These are phyloP conservation scores for Bhutanitis thaidina DNA, from an alignment of 2,888 invertebrate species.

Conservation along the genomic window DNA sequence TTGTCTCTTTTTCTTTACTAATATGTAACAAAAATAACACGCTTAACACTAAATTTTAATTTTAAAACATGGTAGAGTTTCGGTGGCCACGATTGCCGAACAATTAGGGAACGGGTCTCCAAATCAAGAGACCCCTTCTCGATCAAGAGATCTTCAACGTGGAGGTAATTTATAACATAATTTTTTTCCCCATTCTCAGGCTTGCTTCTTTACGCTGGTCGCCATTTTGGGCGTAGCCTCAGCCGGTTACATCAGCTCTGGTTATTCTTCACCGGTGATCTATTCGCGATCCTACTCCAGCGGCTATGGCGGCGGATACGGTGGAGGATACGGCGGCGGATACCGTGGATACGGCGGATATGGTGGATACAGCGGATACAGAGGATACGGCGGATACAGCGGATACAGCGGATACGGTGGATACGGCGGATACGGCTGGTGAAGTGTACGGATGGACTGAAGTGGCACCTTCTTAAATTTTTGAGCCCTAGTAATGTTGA, in stretches of 20 bases:
- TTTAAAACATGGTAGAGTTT: no score
- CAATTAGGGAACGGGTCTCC: no score
- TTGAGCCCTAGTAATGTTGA: no score
- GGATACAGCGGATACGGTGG: no score
- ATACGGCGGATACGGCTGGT: conserved; percentile 12
- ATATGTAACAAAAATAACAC: no score
- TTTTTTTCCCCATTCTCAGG: conserved; percentile 23
- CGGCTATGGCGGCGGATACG: conserved; percentile 1
- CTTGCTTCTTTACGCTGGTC: conserved; percentile 34
- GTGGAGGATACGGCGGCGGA: no score
- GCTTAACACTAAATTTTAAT: no score
- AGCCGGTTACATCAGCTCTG: conserved; percentile 39
- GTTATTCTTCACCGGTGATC: conserved; percentile 23
- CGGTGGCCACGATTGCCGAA: no score
- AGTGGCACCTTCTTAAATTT: no score
- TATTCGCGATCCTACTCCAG: conserved; percentile 16
- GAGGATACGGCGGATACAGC: not conserved
- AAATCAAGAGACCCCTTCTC: no score
- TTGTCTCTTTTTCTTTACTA: conserved; percentile 25
- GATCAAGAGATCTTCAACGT: no score
- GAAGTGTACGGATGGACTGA: not conserved
- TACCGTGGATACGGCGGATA: not conserved
- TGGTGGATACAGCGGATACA: conserved; percentile 5
- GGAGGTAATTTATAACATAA: no score
- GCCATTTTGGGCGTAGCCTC: conserved; percentile 32